Conservation (phyloP, 1,140 invertebrate species). For the Trachymyrmex septentrionalis region DNA sequence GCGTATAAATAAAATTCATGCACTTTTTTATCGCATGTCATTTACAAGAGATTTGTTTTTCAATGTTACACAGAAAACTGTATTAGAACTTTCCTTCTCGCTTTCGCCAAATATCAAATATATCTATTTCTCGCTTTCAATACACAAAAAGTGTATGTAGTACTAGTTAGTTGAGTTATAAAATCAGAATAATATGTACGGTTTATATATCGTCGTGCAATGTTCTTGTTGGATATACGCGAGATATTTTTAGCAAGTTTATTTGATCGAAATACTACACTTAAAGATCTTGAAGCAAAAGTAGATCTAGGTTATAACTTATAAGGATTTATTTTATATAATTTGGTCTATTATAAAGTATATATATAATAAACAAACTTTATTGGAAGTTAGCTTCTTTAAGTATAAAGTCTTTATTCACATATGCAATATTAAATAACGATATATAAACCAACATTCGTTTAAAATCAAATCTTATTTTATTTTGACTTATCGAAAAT, state of each 20-base stretch:
- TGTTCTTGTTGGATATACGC: neutral
- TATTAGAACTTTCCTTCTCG: no score
- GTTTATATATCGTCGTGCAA: constrained; percentile 1
- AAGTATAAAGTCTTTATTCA: neutral
- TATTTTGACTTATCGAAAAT: neutral
- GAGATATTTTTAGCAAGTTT: neutral
- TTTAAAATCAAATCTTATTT: neutral
- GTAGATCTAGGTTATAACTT: no score
- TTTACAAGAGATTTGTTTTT: neutral
- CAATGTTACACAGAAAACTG: no score
- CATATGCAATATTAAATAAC: neutral
- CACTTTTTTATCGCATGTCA: constrained; percentile 73
- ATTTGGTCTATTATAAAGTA: neutral
- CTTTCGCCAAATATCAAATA: no score
- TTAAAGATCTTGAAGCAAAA: no score
- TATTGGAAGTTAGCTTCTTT: neutral
- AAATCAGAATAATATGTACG: no score
- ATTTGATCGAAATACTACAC: no score
- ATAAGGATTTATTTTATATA: neutral
- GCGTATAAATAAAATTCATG: constrained; percentile 79
- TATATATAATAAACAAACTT: neutral
- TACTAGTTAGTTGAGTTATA: no score
- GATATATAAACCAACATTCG: neutral
- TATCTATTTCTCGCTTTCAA: no score
- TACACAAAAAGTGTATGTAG: no score